Base-by-base conservation (phyloP, 2,797 vertebrate genomes). In the Danionella dracula region DNA sequence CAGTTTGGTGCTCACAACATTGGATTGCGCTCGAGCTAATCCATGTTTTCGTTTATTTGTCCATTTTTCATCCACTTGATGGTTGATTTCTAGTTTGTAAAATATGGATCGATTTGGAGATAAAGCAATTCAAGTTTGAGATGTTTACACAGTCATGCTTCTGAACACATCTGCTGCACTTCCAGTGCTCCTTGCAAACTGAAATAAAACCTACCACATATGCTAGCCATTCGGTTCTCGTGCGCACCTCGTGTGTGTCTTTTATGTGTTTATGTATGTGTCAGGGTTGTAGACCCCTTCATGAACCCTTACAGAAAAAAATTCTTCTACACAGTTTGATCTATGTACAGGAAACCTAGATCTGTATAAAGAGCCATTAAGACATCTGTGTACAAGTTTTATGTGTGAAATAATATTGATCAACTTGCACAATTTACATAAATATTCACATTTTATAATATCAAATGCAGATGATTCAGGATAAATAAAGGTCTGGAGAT, bases 201-300 rank as follows among this genome's bases (percentile, higher is more conserved):
- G 70, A 81, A 82, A 79, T 66, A 45, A 73, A 55, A 45, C 54
- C 10, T 59, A 46, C 77, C 76, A 82, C 81, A 84, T 81, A 71
- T 87, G 85, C 1, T 77, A 84, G 76, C 80, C 79, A 81, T 79
- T 80, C 71, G 74, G 65, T 57, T 70, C 68, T 70, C 75, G 60
- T 73, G 4, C 7, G 34, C 53, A 57, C 53, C 34, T 66, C 44
- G 17, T 51, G 54, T 60, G 63, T 56, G 51, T 66, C 32, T 57
- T 66, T 49, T 57, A 46, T 67, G 58, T 64, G 59, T 70, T 49
- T 69, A 57, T 17, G 44, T 70, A 66, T 37, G 38, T 48, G 57
- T 72, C 56, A 48, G 58, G 46, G 65, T 41, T 35, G 49, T 72
- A 73, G 74, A 48, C 40, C 76, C 75, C 61, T 57, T 48, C 32